Evolutionary conservation across 2,797 vertebrate species (phyloP).

Genomic region (Bradypodion ventrale): DNA sequence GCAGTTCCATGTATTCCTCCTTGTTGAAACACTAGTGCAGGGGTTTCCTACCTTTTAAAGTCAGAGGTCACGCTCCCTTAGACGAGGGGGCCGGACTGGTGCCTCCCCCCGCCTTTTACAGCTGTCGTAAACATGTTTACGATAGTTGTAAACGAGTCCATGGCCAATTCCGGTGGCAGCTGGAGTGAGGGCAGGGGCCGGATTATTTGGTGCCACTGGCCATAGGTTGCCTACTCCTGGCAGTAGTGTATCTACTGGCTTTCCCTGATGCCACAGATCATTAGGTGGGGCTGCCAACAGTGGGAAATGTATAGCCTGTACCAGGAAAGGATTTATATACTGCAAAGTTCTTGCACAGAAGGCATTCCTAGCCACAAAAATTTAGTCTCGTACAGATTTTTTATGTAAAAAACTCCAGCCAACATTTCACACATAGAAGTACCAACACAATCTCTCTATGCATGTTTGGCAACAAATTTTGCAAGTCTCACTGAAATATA

Average conservation of each 20-base stretch:
- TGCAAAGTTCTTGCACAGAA: not conserved
- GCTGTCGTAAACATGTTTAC: too few relatives aligned
- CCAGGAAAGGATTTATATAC: not conserved
- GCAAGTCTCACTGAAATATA: conserved; percentile 36
- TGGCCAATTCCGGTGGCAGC: too few relatives aligned
- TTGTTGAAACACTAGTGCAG: not conserved
- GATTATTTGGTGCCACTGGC: too few relatives aligned
- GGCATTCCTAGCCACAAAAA: not conserved
- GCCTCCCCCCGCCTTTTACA: too few relatives aligned
- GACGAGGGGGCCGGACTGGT: too few relatives aligned
- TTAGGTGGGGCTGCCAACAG: not conserved
- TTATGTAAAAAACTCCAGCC: not conserved
- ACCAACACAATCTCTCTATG: not conserved
- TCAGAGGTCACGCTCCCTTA: too few relatives aligned
- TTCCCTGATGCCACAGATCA: not conserved
- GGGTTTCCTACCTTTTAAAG: too few relatives aligned
- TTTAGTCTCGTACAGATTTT: too few relatives aligned
- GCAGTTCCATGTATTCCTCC: not conserved
- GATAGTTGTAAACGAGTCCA: too few relatives aligned
- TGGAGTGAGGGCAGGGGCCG: too few relatives aligned
- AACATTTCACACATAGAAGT: not conserved
- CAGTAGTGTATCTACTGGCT: too few relatives aligned
- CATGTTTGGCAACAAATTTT: not conserved
- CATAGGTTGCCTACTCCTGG: too few relatives aligned
- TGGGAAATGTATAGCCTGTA: not conserved